A percentile compares a stretch with the other conserved stretches of the same genome.
Evolutionary conservation across 2,113 vertebrate species (phyloP).

Genomic region (Xenus cinereus): DNA sequence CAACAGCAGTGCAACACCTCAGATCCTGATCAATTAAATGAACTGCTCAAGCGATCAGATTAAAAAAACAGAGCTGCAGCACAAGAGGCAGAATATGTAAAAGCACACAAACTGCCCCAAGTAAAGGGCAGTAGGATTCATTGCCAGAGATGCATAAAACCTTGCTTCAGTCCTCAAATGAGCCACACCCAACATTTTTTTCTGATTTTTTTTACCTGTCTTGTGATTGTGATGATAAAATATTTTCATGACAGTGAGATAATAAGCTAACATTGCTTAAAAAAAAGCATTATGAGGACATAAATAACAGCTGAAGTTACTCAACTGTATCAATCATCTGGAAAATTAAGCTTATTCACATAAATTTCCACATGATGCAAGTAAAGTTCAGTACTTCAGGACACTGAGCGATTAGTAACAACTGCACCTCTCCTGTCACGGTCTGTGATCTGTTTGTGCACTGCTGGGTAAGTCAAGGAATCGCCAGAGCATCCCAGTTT

Average conservation of each 20-base stretch:
- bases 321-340: background rate
- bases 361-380: background rate
- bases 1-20: background rate
- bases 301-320: background rate
- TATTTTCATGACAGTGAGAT: background rate
- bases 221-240: background rate
- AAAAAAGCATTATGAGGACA: background rate
- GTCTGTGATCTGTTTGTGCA: background rate
- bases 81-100: background rate
- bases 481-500: background rate
- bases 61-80: background rate
- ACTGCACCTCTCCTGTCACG: too few species aligned
- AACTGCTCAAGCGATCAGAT: background rate
- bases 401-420: accelerated
- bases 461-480: background rate
- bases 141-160: accelerated
- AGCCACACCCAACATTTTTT: background rate
- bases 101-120: background rate
- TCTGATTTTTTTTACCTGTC: background rate
- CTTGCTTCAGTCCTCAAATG: background rate
- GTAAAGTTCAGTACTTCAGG: too few species aligned
- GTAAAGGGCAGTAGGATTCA: background rate
- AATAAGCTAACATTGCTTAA: background rate
- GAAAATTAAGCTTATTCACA: background rate
- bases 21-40: accelerated